A percentile compares a stretch with the other conserved stretches of the same genome.
Evolutionary conservation across 2,888 invertebrate species (phyloP).

Genomic region (Trilocha varians): DNA sequence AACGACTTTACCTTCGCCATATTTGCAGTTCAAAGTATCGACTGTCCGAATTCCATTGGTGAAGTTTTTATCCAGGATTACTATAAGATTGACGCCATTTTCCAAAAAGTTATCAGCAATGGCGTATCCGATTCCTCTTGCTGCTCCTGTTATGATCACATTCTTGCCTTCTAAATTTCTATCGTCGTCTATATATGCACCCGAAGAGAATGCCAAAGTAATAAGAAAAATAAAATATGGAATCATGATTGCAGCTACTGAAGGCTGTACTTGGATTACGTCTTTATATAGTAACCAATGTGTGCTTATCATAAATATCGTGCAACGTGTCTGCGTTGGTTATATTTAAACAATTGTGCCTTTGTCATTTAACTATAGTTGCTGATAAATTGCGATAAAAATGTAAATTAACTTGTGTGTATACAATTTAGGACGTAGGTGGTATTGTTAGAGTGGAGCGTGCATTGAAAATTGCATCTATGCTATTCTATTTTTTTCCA

Average conservation of each 20-base stretch:
- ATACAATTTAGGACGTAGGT: too few relatives aligned
- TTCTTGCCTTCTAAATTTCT: slow-evolving; percentile 10
- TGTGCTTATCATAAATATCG: too few relatives aligned
- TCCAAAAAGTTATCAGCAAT: slow-evolving; percentile 46
- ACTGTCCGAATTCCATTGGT: slow-evolving; percentile 30
- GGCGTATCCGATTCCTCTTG: slow-evolving; percentile 57
- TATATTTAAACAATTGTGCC: too few relatives aligned
- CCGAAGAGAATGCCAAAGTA: not conserved
- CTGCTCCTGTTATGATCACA: slow-evolving; percentile 54
- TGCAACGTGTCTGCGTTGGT: too few relatives aligned
- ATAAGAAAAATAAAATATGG: not conserved
- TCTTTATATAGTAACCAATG: too few relatives aligned
- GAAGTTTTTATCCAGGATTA: slow-evolving; percentile 17
- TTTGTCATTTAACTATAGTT: too few relatives aligned
- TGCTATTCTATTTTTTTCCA: too few relatives aligned
- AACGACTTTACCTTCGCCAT: slow-evolving; percentile 39
- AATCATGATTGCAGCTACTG: not conserved
- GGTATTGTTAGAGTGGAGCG: too few relatives aligned
- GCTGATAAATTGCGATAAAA: too few relatives aligned
- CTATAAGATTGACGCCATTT: slow-evolving; percentile 26
- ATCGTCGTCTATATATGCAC: not conserved
- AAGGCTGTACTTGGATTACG: too few relatives aligned
- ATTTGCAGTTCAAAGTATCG: slow-evolving; percentile 39
- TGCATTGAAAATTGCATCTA: too few relatives aligned
- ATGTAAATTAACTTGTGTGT: too few relatives aligned